Base-by-base conservation (phyloP, 1,140 invertebrate species). In the Drosophila nigromelanica region DNA sequence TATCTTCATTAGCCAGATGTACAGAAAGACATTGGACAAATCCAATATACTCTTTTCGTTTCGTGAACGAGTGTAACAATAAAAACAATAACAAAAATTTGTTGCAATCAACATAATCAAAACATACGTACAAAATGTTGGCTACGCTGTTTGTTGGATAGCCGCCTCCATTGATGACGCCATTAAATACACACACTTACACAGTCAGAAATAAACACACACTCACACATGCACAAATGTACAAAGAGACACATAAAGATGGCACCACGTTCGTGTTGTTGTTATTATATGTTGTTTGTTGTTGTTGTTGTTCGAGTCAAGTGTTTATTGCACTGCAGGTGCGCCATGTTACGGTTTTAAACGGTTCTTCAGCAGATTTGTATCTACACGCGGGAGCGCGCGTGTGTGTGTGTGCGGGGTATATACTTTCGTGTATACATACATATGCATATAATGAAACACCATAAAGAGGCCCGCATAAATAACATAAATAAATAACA, bases 91-190 rank as follows among this genome's bases (percentile, higher is more conserved):
- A 76, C 66, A 77, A 81, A 51, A 51, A 82, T 82, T 86, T 89
- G 75, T 82, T 86, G 83, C 76, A 86, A 86, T 86, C 82, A 86
- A 78, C 82, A 89, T 86, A 87, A 86, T 86, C 83, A 86, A 89
- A 89, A 82, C 76, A 76, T 62, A 78, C 72, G 43, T 50, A 74
- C 42, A 70, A 70, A 71, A 77, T 70, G 72, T 61, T 71, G 45
- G 37, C 42, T 68, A 48, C 33, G 55, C 35, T 56, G 60, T 35
- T 63, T 63, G 61, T 43, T 40, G 52, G 69, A 37, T 43, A 40
- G 62, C 59, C 56, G 66, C 56, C 71, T 58, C 35, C 72, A 69
- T 70, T 74, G 59, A 74, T 64, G 69, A 76, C 63, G 70, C 69
- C 70, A 74, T 74, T 74, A 73, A 73, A 55, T 27, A 55, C 55